These are phyloP conservation scores for Tetrax tetrax DNA, from an alignment of 2,113 vertebrate genomes.

Conservation along the genomic window DNA sequence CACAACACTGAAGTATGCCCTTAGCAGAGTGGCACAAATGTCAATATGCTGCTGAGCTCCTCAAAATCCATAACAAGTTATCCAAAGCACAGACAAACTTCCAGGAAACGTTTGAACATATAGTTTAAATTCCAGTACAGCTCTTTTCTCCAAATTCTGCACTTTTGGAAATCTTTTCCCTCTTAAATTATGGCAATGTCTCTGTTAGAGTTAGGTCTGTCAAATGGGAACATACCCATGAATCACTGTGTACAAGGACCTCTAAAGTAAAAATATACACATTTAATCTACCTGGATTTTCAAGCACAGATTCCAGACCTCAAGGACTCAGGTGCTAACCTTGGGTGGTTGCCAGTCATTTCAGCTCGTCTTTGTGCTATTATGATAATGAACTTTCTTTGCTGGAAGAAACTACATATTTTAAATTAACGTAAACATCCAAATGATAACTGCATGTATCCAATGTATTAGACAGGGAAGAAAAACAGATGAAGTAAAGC, in stretches of 20 bases:
- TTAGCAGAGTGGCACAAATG: not conserved
- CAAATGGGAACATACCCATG: not conserved
- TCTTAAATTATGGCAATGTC: not conserved
- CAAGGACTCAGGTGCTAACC: not conserved
- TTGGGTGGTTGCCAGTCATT: not conserved
- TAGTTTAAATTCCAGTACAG: not conserved
- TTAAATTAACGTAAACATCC: not conserved
- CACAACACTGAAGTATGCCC: not conserved
- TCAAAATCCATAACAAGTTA: not conserved
- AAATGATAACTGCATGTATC: not conserved
- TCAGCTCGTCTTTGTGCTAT: not conserved
- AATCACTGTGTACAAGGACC: not conserved
- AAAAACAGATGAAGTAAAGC: not conserved
- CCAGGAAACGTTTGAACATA: not conserved
- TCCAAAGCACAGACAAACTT: not conserved
- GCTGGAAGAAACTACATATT: not conserved
- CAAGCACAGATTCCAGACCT: not conserved
- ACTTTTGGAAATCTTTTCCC: not conserved
- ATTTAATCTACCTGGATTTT: not conserved
- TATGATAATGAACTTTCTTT: not conserved
- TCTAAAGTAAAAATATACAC: not conserved
- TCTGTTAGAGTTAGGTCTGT: not conserved
- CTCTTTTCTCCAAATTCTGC: not conserved
- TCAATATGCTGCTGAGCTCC: conserved; percentile 15
- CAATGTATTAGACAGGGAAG: not conserved